Base-by-base conservation (phyloP, 2,888 invertebrate species). In the Clitarchus hookeri region DNA sequence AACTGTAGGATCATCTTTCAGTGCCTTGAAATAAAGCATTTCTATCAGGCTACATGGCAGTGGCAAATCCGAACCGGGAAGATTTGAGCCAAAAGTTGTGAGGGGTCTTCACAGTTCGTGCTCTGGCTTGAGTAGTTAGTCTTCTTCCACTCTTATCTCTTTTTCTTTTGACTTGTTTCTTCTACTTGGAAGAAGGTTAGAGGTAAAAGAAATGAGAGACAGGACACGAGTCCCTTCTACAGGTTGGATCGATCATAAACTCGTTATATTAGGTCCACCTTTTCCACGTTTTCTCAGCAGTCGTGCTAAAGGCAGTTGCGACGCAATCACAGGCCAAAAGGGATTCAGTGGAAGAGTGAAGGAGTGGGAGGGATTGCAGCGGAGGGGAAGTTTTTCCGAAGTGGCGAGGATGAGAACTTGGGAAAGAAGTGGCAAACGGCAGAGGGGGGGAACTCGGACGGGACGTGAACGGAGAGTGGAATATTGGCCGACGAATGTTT, bases 231-330 rank as follows among this genome's bases (percentile, higher is more conserved):
- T 65, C 65, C 65, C 65, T 65, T 23, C 65, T 65, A 1, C 65
- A 65, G 65, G 65, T 65, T 65, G 65, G 65, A 65, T 65, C 65
- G 65, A 65, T 65, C 65, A 65, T 65, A 65, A 65, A 65, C 65
- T 65, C 65, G 65, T 65, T 65, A 65, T 65, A n/a, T 19, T 3
- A n/a, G n/a, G 23, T n/a, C 65, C 19, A 65, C 19, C 19, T 19
- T 19, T 65, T n/a, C 65, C 65, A 65, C 65, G 65, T 65, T 65
- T 65, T n/a, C 23, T 12, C 65, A 8, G 65, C 65, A 65, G 65
- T n/a, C 65, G 65, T 65, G 65, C 65, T 65, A n/a, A 65, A 65
- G 65, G 65, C 65, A 65, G 65, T 65, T 65, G 65, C 65, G n/a
- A 65, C 65, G 65, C 65, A 65, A 65, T 65, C 65, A 65, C n/a